Percentiles rank a stretch among this genome's conserved stretches.
Conservation (phyloP, 2,888 invertebrate genomes). For the Melanophora roralis region DNA sequence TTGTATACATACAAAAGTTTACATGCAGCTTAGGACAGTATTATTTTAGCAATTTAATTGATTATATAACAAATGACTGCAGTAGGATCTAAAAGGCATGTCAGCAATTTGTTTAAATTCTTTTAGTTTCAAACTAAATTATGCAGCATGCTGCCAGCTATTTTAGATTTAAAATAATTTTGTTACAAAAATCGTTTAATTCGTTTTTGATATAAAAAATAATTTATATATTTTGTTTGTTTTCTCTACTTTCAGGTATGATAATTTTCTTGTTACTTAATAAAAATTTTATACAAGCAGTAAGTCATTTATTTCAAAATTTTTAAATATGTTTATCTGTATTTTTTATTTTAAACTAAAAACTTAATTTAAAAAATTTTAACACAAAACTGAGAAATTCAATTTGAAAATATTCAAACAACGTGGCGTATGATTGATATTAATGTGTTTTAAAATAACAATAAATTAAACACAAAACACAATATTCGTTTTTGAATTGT, state of each 20-base stretch:
- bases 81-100: background rate
- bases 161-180: background rate
- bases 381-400: too few species aligned
- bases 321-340: too few species aligned
- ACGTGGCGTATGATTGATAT: background rate
- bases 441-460: background rate
- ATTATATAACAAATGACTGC: background rate
- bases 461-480: background rate
- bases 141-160: background rate
- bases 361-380: too few species aligned
- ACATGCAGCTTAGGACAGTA: background rate
- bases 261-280: background rate
- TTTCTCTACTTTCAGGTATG: slow-evolving; percentile 19
- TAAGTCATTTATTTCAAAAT: background rate
- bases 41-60: background rate
- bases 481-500: too few species aligned
- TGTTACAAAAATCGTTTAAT: background rate
- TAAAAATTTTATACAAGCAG: background rate
- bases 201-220: background rate
- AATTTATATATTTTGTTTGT: background rate
- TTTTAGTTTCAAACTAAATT: too few species aligned
- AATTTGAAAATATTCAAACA: too few species aligned
- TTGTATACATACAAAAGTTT: background rate
- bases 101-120: background rate
- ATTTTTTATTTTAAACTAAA: too few species aligned